Base-by-base conservation (phyloP, 2,113 vertebrate genomes). In the Phaethon lepturus region DNA sequence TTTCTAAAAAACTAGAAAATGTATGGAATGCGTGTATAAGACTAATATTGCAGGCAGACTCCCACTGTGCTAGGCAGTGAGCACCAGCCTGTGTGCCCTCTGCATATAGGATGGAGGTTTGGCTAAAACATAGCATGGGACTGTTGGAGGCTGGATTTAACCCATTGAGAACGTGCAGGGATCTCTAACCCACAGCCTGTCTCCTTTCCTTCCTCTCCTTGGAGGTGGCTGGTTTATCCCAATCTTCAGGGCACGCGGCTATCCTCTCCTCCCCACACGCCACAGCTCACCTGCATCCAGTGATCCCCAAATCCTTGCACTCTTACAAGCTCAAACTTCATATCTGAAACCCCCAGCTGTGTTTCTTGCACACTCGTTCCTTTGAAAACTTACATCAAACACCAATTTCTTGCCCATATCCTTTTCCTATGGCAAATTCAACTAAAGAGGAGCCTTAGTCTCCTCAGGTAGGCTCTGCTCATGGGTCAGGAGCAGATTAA, bases 221-320 rank as follows among this genome's bases (percentile, higher is more conserved):
- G 38, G 20, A 50, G 60, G 15, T 8, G 7, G n/a, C 7, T 11
- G 42, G 26, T 24, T 74, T n/a, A 53, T 76, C 47, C 26, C 45
- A 60, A 45, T 45, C n/a, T 47, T 35, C 31, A 42, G 0, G 1
- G 52, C 42, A 79, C 26, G 29, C 28, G 13, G 29, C 0, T 1
- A 40, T 42, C 28, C 66, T 25, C 26, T 56, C 68, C 28, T 75
- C 29, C 42, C 33, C 42, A 15, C 0, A 5, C n/a, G 4, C 16
- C 47, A 16, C 15, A 81, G 55, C 47, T 67, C 79, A 47, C 24
- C n/a, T 18, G 17, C 86, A 49, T 10, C 66, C 47, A 33, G 49
- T 1, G 17, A 35, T 28, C 11, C 44, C 42, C 33, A 75, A 63
- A 64, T 33, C 44, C 44, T 55, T 28, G 23, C 13, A 12, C 44